phyloP scores from a whole-genome alignment of 2,113 vertebrate species.

The Sander lucioperca region DNA sequence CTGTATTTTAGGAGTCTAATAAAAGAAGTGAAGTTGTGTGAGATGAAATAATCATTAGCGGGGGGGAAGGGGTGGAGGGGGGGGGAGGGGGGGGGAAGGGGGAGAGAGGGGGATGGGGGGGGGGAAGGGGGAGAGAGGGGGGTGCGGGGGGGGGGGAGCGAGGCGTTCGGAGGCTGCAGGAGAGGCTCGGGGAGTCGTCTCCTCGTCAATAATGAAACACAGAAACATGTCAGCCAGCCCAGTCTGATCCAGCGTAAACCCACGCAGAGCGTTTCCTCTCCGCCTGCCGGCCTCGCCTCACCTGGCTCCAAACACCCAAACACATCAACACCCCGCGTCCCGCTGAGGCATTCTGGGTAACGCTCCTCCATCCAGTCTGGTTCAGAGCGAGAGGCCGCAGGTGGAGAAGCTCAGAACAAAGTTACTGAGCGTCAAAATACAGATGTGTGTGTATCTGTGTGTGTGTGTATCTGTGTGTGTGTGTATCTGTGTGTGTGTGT shows the following conservation, averaged over 20 bases:
- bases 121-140: too few relatives aligned
- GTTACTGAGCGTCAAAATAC: conserved; percentile 9
- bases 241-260: conserved; percentile 15
- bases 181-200: conserved; percentile 19
- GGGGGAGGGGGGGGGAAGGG: too few relatives aligned
- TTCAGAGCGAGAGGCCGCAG: conserved; percentile 15
- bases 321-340: not conserved
- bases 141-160: too few relatives aligned
- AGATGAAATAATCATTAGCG: too few relatives aligned
- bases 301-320: conserved; percentile 3
- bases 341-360: conserved; percentile 13
- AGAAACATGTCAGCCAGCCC: conserved; percentile 26
- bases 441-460: too few relatives aligned
- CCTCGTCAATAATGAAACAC: conserved; percentile 56
- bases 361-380: conserved; percentile 10
- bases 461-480: too few relatives aligned
- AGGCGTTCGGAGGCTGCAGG: not conserved
- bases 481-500: too few relatives aligned
- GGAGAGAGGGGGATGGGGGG: too few relatives aligned
- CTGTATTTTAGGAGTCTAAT: too few relatives aligned
- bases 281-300: not conserved
- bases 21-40: too few relatives aligned
- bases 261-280: conserved; percentile 26
- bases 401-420: conserved; percentile 35
- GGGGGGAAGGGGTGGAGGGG: too few relatives aligned